Base-by-base conservation (phyloP, 1,140 invertebrate species). In the Drosophila rufa region DNA sequence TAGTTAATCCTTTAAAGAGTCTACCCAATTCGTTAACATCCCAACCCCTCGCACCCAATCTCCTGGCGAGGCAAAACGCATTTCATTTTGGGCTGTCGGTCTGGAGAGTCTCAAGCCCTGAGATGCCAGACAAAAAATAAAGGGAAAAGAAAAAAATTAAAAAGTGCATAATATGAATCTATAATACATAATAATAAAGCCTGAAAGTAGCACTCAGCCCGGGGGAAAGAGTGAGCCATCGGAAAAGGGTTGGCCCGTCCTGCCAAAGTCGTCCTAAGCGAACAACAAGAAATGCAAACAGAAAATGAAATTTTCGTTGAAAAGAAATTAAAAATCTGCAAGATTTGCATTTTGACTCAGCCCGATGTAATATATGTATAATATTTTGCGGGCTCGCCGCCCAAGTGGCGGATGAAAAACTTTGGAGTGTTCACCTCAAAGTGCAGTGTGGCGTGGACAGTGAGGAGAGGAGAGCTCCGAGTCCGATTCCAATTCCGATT, bases 251-350 rank as follows among this genome's bases (percentile, higher is more conserved):
- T 89, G 84, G 25, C 60, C 67, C 67, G 30, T 64, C 67, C 50
- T 74, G 73, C 68, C 77, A 42, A 57, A 38, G 68, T 70, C 46
- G 67, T 70, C 47, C 71, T 67, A 51, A 64, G 68, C 76, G 74
- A 71, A 79, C 69, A 85, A 79, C 78, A 91, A 90, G 85, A 79
- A 90, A 79, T 85, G 85, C 85, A 90, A 90, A 90, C 85, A 90
- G 85, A 91, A 90, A 90, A 90, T 91, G 82, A 79, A 90, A 90
- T 85, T 90, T 90, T 90, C 86, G 86, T 90, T 90, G 79, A 90
- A 90, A 90, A 90, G 86, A 90, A 90, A 90, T 90, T 90, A 90
- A 90, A 90, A 90, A 90, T 90, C 85, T 90, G 85, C 85, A 90
- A 90, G 85, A 90, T 90, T 90, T 90, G 85, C 85, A 90, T 90